A percentile compares a stretch with the other conserved stretches of the same genome.
Conservation (phyloP, 1,140 invertebrate species). For the Scaptodrosophila lebanonensis region DNA sequence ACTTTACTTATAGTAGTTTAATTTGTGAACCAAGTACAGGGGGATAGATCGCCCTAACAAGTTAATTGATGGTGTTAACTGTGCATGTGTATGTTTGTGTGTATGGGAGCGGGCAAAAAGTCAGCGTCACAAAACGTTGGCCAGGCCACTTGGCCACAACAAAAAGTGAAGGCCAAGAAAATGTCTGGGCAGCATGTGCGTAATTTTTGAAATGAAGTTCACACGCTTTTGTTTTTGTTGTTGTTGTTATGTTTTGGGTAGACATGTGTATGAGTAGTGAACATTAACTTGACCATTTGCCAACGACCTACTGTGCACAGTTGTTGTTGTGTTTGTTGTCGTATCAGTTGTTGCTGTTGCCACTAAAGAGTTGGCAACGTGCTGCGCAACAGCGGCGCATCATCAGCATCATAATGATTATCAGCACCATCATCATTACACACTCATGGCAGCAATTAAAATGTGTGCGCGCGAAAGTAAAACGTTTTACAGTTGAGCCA, state of each 20-base stretch:
- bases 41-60: too few species aligned
- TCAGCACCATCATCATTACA: constrained; percentile 39
- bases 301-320: too few species aligned
- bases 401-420: constrained; percentile 15
- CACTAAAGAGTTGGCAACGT: constrained; percentile 10
- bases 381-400: not conserved
- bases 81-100: too few species aligned
- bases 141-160: not conserved
- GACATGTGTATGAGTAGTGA: too few species aligned
- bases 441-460: constrained; percentile 65
- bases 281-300: constrained; percentile 46
- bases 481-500: constrained; percentile 37
- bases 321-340: too few species aligned
- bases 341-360: too few species aligned
- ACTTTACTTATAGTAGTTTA: too few species aligned
- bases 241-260: too few species aligned
- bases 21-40: too few species aligned
- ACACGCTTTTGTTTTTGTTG: constrained; percentile 46
- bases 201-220: constrained; percentile 38
- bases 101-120: too few species aligned
- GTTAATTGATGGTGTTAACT: too few species aligned
- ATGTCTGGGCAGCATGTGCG: constrained; percentile 32
- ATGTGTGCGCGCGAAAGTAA: constrained; percentile 56
- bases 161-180: constrained; percentile 32
- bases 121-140: constrained; percentile 1